phyloP scores from a whole-genome alignment of 1,140 invertebrate genomes.

The Bombus confusus region DNA sequence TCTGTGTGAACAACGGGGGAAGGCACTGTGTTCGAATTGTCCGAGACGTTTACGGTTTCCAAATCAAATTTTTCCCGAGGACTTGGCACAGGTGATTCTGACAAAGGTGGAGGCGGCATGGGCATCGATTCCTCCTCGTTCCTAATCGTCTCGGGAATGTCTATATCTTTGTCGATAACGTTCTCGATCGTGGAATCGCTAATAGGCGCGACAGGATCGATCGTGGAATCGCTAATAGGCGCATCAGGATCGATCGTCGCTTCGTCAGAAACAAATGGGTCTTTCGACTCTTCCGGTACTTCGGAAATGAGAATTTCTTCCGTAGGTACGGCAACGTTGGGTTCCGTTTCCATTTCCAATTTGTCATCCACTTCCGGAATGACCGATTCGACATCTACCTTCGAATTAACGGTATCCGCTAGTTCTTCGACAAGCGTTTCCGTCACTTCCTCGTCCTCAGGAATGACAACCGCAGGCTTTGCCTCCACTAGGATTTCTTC shows the following conservation, averaged over 20 bases:
- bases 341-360: slow-evolving; percentile 33
- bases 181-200: neutral
- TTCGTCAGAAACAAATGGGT: neutral
- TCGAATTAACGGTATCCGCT: slow-evolving; percentile 12
- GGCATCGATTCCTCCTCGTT: slow-evolving; percentile 56
- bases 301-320: slow-evolving; percentile 30
- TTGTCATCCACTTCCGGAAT: slow-evolving; percentile 43
- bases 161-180: neutral
- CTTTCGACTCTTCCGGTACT: slow-evolving; percentile 5
- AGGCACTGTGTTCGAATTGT: slow-evolving; percentile 14
- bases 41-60: slow-evolving; percentile 5
- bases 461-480: slow-evolving; percentile 60
- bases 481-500: slow-evolving; percentile 59
- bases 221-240: neutral
- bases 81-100: slow-evolving; percentile 69
- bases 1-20: neutral
- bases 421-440: slow-evolving; percentile 20
- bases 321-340: neutral
- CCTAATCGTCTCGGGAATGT: neutral
- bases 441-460: slow-evolving; percentile 54
- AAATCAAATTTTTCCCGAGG: slow-evolving; percentile 34
- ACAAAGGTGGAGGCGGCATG: slow-evolving; percentile 64
- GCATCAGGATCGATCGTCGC: neutral
- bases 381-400: slow-evolving; percentile 5
- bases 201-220: neutral